phyloP scores from a whole-genome alignment of 1,140 invertebrate species.

The Aphidius gifuensis region DNA sequence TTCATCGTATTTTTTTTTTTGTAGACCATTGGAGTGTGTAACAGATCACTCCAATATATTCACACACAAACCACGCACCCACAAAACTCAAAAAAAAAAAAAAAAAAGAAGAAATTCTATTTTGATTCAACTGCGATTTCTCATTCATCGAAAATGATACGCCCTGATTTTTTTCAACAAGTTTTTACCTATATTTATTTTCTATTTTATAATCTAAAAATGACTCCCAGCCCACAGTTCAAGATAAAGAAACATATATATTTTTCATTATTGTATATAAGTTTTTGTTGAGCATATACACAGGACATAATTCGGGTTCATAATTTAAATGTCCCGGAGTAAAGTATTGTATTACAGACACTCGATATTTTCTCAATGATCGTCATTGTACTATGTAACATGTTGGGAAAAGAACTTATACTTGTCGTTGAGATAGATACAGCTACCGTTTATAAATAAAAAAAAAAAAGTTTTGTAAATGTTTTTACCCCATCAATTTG shows the following conservation, averaged over 20 bases:
- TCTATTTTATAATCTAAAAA: background rate
- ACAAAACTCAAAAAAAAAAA: too few species aligned
- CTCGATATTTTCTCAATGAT: constrained; percentile 53
- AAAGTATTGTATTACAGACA: constrained; percentile 54
- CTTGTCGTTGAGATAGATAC: background rate
- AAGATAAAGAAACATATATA: constrained; percentile 1
- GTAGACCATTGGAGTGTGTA: too few species aligned
- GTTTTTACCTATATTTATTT: background rate
- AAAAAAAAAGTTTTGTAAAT: too few species aligned
- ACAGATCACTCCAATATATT: too few species aligned
- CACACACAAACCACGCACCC: too few species aligned
- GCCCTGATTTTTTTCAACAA: background rate
- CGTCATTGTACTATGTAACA: constrained; percentile 40
- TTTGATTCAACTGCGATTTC: background rate
- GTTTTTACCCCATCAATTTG: too few species aligned
- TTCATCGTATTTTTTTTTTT: too few species aligned
- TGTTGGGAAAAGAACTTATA: constrained; percentile 1
- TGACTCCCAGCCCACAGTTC: constrained; percentile 15
- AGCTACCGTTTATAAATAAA: background rate
- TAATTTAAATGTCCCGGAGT: constrained; percentile 43
- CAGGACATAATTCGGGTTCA: background rate
- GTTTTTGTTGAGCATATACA: background rate
- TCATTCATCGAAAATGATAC: constrained; percentile 7
- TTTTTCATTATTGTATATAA: background rate
- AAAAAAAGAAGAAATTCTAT: background rate